These are phyloP conservation scores for Euphonia xanthogaster DNA, from an alignment of 2,797 vertebrate genomes.

Conservation along the genomic window DNA sequence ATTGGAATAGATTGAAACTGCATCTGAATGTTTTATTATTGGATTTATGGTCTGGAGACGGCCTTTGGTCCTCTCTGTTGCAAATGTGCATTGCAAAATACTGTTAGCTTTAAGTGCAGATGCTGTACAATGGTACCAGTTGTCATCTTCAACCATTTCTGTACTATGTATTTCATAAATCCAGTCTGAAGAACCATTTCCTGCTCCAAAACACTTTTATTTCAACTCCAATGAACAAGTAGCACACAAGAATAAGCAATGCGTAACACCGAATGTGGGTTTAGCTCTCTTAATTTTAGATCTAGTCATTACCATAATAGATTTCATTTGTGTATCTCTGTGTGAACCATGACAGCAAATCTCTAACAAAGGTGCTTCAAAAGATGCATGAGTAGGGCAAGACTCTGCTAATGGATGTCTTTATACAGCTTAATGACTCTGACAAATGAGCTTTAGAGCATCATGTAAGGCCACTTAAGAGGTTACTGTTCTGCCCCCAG, in stretches of 20 bases:
- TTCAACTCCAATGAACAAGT: background rate
- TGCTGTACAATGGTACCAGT: background rate
- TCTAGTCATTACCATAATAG: background rate
- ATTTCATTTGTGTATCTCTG: background rate
- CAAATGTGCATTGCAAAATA: background rate
- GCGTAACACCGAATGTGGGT: fast-evolving
- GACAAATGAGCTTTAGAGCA: background rate
- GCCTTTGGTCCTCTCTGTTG: background rate
- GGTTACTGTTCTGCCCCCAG: background rate
- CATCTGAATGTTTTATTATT: background rate
- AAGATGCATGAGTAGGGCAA: background rate
- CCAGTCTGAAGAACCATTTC: background rate
- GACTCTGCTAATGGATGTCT: background rate
- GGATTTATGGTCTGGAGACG: background rate
- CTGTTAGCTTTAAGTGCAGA: background rate
- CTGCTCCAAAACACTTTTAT: background rate
- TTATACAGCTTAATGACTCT: background rate
- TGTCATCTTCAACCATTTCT: background rate
- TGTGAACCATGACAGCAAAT: background rate
- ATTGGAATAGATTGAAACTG: background rate
- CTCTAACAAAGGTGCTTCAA: background rate
- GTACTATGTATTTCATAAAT: background rate
- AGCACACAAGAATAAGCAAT: background rate
- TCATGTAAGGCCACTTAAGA: background rate
- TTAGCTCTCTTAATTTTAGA: background rate